phyloP scores from a whole-genome alignment of 1,140 invertebrate genomes.

The Hyphantria cunea region DNA sequence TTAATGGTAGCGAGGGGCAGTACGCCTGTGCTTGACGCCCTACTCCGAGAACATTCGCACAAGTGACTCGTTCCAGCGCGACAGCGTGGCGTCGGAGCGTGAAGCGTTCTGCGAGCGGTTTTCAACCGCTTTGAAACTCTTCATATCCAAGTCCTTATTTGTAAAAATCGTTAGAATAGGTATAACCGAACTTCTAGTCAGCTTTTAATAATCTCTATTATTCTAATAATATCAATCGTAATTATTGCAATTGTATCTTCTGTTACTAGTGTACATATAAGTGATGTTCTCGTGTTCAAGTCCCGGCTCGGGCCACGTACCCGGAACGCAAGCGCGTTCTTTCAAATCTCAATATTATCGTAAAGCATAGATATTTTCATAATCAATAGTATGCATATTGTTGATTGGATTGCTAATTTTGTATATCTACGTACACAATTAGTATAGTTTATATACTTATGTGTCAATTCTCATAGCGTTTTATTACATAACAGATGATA shows the following conservation, averaged over 20 bases:
- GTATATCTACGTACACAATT: conserved; percentile 81
- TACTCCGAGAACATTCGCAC: conserved; percentile 51
- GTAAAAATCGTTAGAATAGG: conserved; percentile 60
- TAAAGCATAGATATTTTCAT: conserved; percentile 77
- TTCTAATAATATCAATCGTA: conserved; percentile 65
- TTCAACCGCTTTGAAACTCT: conserved; percentile 25
- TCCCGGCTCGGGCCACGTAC: conserved; percentile 27
- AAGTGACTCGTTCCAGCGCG: conserved; percentile 35
- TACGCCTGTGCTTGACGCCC: conserved; percentile 33
- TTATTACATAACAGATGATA: conserved; percentile 79
- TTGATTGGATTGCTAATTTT: conserved; percentile 80
- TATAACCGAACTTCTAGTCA: conserved; percentile 72
- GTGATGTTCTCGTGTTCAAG: conserved; percentile 69
- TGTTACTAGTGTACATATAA: conserved; percentile 67
- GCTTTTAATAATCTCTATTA: conserved; percentile 77
- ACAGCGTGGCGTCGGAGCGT: conserved; percentile 1
- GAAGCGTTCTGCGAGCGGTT: conserved; percentile 18
- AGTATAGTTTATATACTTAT: conserved; percentile 83
- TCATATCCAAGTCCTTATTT: conserved; percentile 26
- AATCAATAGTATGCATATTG: conserved; percentile 79
- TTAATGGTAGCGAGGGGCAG: conserved; percentile 52
- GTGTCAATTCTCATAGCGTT: conserved; percentile 83
- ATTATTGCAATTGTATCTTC: conserved; percentile 56
- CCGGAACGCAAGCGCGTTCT: conserved; percentile 29
- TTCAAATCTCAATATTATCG: conserved; percentile 55